These are phyloP conservation scores for Phallusia fumigata DNA, from an alignment of 23 tunicate genomes.

Conservation along the genomic window DNA sequence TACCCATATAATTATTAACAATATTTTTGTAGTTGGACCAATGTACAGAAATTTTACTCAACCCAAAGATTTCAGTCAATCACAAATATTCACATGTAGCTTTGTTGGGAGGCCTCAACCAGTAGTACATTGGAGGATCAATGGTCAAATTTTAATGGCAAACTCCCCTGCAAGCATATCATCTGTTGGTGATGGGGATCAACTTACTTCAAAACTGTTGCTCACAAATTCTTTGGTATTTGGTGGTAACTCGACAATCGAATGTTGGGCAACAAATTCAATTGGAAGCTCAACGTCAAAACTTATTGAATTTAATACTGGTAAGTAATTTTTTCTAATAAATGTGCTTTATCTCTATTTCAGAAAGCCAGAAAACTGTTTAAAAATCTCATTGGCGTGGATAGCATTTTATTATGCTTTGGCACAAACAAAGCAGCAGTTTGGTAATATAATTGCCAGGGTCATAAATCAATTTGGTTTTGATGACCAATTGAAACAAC, in stretches of 20 bases:
- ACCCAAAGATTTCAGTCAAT: no score
- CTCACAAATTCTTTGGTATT: background rate
- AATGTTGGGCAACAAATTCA: constrained; percentile 9
- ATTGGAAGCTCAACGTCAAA: constrained; percentile 6
- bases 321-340: background rate
- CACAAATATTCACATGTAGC: constrained; percentile 14
- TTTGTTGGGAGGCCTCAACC: constrained; percentile 12
- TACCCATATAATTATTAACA: no score
- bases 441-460: no score
- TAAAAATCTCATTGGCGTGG: background rate
- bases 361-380: background rate
- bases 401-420: no score
- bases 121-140: background rate
- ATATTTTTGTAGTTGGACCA: no score
- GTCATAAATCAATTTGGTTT: no score
- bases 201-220: background rate
- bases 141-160: background rate
- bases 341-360: background rate
- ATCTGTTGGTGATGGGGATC: background rate
- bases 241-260: background rate
- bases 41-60: no score
- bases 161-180: background rate
- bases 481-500: no score
- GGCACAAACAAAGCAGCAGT: no score
- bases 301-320: background rate